Base-by-base conservation (phyloP, 2,113 vertebrate genomes). In the Thunnus maccoyii region DNA sequence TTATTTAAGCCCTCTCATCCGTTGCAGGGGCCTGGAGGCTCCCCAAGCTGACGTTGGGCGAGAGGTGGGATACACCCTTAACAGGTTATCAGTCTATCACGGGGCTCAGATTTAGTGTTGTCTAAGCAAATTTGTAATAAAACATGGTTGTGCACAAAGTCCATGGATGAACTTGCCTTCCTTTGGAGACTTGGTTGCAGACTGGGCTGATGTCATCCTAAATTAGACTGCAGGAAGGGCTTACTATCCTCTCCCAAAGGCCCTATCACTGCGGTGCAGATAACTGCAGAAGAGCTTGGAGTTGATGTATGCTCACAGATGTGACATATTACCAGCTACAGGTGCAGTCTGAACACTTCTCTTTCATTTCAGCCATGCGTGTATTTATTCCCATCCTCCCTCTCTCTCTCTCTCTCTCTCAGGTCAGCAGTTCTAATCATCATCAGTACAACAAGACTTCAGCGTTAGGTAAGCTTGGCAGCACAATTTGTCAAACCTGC, bases 401-500 rank as follows among this genome's bases (percentile, higher is more conserved):
- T 57, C 80, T 63, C 66, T 82, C 27, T 30, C 27, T 30, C 27
- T 30, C 27, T 30, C 27, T 30, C 27, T 30, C 76, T 83, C 82
- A 66, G 78, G 78, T 82, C 77, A 80, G 56, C 13, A 0, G 52
- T 17, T 80, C 74, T 74, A 44, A 89, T 83, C 79, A 73, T 63
- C 67, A 50, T 62, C 77, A 56, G 36, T 74, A 62, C 50, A 66
- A 66, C 72, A 22, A 81, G 77, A 81, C 86, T 65, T 52, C 13
- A 27, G 76, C 4, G 32, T 64, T 32, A 25, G 78, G 65, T 0
- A 64, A 32, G 61, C 78, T 70, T 89, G 85, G 81, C 89, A 88
- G 80, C 66, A 54, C 68, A 79, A 88, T 91, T 88, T 82, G 64
- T 89, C 91, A 92, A 82, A 85, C 58, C 67, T 32, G 78, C 76